A percentile compares a stretch with the other conserved stretches of the same genome.
phyloP scores from a whole-genome alignment of 1,140 invertebrate species.

The Steinernema feltiae region DNA sequence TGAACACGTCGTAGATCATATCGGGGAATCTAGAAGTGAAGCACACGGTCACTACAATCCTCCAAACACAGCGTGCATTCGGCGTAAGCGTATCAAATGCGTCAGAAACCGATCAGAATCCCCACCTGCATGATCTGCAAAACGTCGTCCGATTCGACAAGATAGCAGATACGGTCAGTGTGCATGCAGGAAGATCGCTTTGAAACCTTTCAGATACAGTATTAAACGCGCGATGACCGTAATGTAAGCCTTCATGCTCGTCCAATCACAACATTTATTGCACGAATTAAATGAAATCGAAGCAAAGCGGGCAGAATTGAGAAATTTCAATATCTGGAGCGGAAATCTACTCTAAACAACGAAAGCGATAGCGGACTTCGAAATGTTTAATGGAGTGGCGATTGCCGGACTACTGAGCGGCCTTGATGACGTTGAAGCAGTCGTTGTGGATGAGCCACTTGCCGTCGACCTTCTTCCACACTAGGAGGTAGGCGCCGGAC shows the following conservation, averaged over 20 bases:
- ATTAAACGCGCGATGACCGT: too few species aligned
- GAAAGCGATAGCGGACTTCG: not conserved
- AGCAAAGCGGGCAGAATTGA: not conserved
- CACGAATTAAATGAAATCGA: not conserved
- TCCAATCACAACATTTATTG: not conserved
- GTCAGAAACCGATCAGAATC: too few species aligned
- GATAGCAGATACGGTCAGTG: too few species aligned
- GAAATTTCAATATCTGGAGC: too few species aligned
- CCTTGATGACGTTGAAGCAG: slow-evolving; percentile 55
- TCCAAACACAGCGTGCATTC: slow-evolving; percentile 2
- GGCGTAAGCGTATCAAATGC: too few species aligned
- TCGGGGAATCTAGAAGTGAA: slow-evolving; percentile 43
- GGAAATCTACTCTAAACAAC: too few species aligned
- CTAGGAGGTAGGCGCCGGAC: slow-evolving; percentile 52
- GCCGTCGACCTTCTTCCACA: slow-evolving; percentile 58
- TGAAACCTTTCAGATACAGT: too few species aligned
- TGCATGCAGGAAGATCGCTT: too few species aligned
- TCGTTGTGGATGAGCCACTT: slow-evolving; percentile 57
- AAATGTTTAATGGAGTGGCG: not conserved
- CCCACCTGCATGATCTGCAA: too few species aligned
- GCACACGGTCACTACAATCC: too few species aligned
- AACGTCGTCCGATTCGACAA: too few species aligned
- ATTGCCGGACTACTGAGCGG: slow-evolving; percentile 15
- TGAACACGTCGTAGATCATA: slow-evolving; percentile 53
- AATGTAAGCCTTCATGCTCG: not conserved